Evolutionary conservation across 2,113 vertebrate genomes (phyloP).

Genomic region (Syngnathus scovelli): DNA sequence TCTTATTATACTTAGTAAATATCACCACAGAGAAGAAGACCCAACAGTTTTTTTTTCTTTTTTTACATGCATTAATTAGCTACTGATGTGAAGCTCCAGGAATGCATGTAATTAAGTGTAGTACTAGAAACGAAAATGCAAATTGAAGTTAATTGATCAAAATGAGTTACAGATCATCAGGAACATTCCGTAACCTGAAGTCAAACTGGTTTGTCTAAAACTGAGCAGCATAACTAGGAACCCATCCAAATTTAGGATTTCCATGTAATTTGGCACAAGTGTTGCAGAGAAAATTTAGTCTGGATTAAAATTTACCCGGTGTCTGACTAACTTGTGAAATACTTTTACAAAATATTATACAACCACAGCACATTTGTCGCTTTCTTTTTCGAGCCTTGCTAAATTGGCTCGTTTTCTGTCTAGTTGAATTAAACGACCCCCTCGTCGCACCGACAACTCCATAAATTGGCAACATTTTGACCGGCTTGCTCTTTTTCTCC

Average conservation of each 20-base stretch:
- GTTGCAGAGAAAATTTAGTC: not conserved
- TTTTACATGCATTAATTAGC: not conserved
- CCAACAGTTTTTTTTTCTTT: not conserved
- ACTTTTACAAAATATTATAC: not conserved
- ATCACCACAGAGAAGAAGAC: not conserved
- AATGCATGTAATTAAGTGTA: not conserved
- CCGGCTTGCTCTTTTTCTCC: not conserved
- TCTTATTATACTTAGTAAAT: not conserved
- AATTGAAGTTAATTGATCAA: not conserved
- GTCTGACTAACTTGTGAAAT: not conserved
- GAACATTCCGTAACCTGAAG: not conserved
- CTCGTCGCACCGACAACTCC: too few relatives aligned
- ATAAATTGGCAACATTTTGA: too few relatives aligned
- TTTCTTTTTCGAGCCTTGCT: too few relatives aligned
- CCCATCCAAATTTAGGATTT: not conserved
- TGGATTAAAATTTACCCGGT: not conserved
- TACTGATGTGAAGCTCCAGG: not conserved
- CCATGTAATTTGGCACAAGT: not conserved
- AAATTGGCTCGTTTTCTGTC: too few relatives aligned
- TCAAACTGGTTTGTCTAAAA: constrained; percentile 1
- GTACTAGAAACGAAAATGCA: not conserved
- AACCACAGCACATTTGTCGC: too few relatives aligned
- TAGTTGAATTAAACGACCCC: too few relatives aligned
- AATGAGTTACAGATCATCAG: not conserved
- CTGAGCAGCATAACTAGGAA: not conserved